A percentile compares a stretch with the other conserved stretches of the same genome.
phyloP scores from a whole-genome alignment of 2,888 invertebrate species.

The Podabrus alpinus region DNA sequence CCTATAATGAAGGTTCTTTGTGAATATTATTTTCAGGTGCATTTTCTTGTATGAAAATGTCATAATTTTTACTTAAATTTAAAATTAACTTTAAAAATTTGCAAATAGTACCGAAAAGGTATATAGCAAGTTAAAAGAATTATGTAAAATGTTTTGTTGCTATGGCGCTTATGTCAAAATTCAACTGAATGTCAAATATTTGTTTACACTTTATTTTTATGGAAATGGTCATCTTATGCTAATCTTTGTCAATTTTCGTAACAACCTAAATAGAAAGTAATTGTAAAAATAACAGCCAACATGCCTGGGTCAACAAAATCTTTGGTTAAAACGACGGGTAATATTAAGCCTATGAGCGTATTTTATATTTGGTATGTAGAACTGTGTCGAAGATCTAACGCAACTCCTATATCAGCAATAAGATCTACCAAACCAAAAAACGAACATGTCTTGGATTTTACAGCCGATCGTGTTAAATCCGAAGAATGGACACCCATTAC shows the following conservation, averaged over 20 bases:
- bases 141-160: neutral
- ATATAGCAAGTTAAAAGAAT: neutral
- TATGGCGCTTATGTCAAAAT: neutral
- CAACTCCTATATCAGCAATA: conserved; percentile 46
- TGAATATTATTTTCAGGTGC: neutral
- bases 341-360: conserved; percentile 45
- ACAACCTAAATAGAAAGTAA: neutral
- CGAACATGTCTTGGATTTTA: conserved; percentile 63
- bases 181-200: conserved; percentile 10
- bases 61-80: neutral
- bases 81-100: neutral
- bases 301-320: conserved; percentile 21
- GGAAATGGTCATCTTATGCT: conserved; percentile 1
- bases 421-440: conserved; percentile 51
- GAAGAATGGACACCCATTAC: conserved; percentile 78
- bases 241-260: conserved; percentile 5
- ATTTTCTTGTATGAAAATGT: neutral
- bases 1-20: neutral
- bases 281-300: conserved; percentile 2
- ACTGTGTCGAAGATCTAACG: conserved; percentile 51
- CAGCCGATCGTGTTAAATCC: conserved; percentile 74
- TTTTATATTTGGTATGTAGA: conserved; percentile 55
- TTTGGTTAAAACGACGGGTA: conserved; percentile 1
- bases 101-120: neutral
- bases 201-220: conserved; percentile 12